Evolutionary conservation across 2,888 invertebrate species (phyloP), one percentile per base, ranked within the genome.

Genomic region (Eupithecia pulchellata): DNA sequence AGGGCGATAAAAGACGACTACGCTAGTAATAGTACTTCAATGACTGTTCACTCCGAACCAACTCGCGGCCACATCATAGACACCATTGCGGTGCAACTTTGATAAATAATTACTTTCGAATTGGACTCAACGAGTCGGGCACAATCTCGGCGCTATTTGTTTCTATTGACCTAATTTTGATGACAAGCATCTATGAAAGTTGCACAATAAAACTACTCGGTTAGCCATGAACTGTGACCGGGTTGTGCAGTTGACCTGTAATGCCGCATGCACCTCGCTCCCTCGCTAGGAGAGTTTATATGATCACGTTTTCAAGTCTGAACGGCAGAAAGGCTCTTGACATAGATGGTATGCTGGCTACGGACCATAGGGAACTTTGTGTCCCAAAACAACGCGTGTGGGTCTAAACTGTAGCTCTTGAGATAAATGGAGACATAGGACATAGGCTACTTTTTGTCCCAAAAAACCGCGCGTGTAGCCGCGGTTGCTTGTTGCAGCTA

Each of bases 131-230:
- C 71, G 70, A 72, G 71, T 30, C 69, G 67, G 67, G 69, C 71
- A 69, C 80, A 77, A 78, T 77, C 75, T 77, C 71, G 67, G 73
- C 74, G 65, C 80, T 80, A 84, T 84, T 83, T 83, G 78, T 84
- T 81, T 81, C 75, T 69, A 85, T 82, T 84, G 82, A 80, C 83
- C 85, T 69, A 79, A 71, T 78, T 84, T 62, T 62, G 61, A 71
- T 65, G 76, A 68, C 73, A 42, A 57, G 71, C 71, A 52, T 52
- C 66, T 73, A 20, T 20, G 29, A 32, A 25, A 6, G 60, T 64
- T 69, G 72, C 66, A 55, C 58, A 34, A 52, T 25, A 52, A 52
- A 11, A 11, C 13, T 11, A 52, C 52, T 52, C 57, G 13, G 32
- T 67, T 70, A 71, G 64, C 70, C 74, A 39, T 74, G 70, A 74